phyloP scores from a whole-genome alignment of 2,113 vertebrate genomes.

The Shinisaurus crocodilurus region DNA sequence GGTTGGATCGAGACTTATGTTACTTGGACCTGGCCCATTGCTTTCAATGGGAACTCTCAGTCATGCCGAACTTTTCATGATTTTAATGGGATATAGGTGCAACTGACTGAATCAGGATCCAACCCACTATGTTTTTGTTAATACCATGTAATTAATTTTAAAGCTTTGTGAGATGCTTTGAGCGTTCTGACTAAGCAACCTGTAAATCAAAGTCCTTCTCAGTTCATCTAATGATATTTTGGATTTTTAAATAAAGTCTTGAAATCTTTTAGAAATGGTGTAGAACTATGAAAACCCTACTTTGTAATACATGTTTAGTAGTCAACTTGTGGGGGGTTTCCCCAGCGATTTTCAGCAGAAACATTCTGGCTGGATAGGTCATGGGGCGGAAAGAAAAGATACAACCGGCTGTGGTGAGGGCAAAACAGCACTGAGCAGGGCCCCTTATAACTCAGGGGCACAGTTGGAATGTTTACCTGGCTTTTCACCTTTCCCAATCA shows the following conservation, averaged over 20 bases:
- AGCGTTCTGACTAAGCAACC: background rate
- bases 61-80: background rate
- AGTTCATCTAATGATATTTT: background rate
- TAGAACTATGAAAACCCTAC: background rate
- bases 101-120: background rate
- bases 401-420: background rate
- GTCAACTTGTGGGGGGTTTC: background rate
- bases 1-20: background rate
- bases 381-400: background rate
- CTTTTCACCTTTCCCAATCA: slow-evolving; percentile 15
- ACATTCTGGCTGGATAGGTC: background rate
- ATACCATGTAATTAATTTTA: background rate
- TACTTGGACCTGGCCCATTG: background rate
- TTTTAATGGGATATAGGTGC: background rate
- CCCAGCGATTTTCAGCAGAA: background rate
- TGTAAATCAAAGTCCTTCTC: background rate
- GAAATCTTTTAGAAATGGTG: background rate
- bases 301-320: background rate
- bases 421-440: background rate
- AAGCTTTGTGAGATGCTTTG: background rate
- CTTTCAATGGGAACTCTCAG: background rate
- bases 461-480: background rate
- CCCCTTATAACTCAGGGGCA: background rate
- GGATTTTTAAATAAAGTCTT: background rate
- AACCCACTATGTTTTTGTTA: background rate